Conservation (phyloP, 2,113 vertebrate species). For the Jaculus jaculus region DNA sequence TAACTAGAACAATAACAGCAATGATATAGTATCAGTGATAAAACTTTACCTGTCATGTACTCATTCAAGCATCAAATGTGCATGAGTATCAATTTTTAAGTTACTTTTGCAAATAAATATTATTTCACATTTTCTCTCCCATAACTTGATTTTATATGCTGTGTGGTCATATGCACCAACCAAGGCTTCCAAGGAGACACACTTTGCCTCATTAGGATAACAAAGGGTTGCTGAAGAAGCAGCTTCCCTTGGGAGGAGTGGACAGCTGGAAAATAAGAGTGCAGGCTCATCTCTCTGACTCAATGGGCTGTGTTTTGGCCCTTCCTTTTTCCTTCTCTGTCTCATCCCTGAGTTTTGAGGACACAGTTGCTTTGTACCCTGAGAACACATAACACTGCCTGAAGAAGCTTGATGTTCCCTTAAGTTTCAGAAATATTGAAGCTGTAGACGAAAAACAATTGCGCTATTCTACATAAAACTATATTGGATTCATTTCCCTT, state of each 20-base stretch:
- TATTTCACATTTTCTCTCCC: neutral
- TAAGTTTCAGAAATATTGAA: neutral
- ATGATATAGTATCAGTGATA: neutral
- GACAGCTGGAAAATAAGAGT: neutral
- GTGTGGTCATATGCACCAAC: neutral
- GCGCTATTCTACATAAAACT: neutral
- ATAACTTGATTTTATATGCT: constrained; percentile 2
- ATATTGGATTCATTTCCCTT: neutral
- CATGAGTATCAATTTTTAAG: neutral
- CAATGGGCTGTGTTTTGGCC: neutral
- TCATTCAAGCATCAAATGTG: neutral
- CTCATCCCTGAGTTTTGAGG: neutral
- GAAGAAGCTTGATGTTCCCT: neutral
- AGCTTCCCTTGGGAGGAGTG: neutral
- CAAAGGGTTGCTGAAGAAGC: neutral
- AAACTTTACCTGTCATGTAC: neutral
- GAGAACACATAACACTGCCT: neutral
- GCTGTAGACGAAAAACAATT: neutral
- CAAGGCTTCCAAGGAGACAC: neutral
- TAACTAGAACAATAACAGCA: neutral
- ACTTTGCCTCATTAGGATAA: neutral
- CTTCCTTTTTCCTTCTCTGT: neutral
- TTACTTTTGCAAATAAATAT: neutral
- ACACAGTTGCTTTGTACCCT: neutral
- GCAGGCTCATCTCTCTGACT: neutral